Evolutionary conservation across 2,888 invertebrate genomes (phyloP).

Genomic region (Cheiracanthium punctorium): DNA sequence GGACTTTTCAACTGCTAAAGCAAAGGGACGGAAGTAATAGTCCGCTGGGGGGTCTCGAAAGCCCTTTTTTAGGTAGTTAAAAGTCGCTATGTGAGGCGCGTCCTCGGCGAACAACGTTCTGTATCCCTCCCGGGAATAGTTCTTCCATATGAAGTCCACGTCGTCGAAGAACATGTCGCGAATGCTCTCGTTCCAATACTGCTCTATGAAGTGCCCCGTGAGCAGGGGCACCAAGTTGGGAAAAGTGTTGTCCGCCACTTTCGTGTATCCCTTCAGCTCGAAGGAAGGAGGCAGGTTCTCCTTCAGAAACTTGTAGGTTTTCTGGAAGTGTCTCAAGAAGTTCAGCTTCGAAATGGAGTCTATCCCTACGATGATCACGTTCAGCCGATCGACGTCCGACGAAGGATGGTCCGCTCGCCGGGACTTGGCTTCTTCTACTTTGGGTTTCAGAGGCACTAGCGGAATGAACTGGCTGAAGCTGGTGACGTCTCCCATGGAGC

Average conservation of each 20-base stretch:
- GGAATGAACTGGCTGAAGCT: conserved; percentile 63
- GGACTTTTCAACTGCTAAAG: conserved; percentile 74
- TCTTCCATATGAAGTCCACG: conserved; percentile 75
- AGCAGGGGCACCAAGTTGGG: conserved; percentile 75
- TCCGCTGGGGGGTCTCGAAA: conserved; percentile 75
- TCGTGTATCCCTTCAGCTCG: conserved; percentile 83
- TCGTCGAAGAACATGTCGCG: conserved; percentile 73
- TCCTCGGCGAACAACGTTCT: conserved; percentile 76
- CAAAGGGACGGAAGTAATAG: conserved; percentile 75
- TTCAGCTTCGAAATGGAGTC: conserved; percentile 90
- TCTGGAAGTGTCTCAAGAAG: conserved; percentile 84
- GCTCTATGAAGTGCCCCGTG: conserved; percentile 72
- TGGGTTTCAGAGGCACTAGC: conserved; percentile 60
- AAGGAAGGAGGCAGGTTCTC: conserved; percentile 83
- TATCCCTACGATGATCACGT: conserved; percentile 87
- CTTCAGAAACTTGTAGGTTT: conserved; percentile 82
- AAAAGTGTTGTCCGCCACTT: conserved; percentile 78
- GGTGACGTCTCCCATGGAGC: conserved; percentile 44
- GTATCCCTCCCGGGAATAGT: conserved; percentile 74
- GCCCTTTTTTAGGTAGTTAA: conserved; percentile 75
- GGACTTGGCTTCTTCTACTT: conserved; percentile 44
- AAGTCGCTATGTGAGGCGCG: conserved; percentile 74
- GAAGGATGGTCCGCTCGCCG: conserved; percentile 17
- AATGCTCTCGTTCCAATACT: conserved; percentile 70
- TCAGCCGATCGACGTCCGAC: conserved; percentile 76